Percentiles rank a stretch among this genome's conserved stretches.
phyloP scores from a whole-genome alignment of 37 sponge, comb jelly and placozoan genomes.

The Chondrosia reniformis region DNA sequence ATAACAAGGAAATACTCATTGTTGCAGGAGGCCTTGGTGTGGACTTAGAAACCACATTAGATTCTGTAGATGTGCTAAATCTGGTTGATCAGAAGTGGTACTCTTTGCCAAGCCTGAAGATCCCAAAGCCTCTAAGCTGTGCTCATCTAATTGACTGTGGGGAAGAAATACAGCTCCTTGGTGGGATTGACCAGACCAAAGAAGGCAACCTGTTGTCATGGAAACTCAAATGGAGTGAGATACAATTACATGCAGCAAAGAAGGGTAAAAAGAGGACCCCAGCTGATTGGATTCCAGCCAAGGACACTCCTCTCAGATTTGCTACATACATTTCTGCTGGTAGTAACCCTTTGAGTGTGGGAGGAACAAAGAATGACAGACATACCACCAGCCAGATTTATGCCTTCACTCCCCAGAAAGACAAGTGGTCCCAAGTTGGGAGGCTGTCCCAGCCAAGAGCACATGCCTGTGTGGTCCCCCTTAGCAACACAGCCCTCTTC shows the following conservation, averaged over 20 bases:
- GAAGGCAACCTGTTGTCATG: not conserved
- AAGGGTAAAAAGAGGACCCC: not conserved
- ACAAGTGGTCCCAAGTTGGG: not conserved
- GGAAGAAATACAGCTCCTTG: not conserved
- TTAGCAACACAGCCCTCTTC: not conserved
- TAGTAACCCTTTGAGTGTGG: not conserved
- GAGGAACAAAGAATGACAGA: not conserved
- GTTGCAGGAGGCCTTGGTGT: slow-evolving; percentile 21
- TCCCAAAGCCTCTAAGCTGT: slow-evolving; percentile 1
- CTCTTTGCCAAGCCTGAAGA: not conserved
- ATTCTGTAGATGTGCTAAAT: slow-evolving; percentile 10
- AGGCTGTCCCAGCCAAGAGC: not conserved
- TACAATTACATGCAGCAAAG: not conserved
- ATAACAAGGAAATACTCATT: not conserved
- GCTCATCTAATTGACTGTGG: not conserved
- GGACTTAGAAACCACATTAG: not conserved
- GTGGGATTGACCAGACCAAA: not conserved
- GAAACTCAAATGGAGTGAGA: not conserved
- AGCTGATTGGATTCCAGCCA: not conserved
- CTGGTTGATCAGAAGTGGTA: not conserved
- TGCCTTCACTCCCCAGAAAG: not conserved
- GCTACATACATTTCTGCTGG: not conserved
- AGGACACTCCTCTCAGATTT: not conserved
- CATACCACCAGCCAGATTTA: not conserved
- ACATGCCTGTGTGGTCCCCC: not conserved